Evolutionary conservation across 1,140 invertebrate genomes (phyloP).

Genomic region (Caenorhabditis latens): DNA sequence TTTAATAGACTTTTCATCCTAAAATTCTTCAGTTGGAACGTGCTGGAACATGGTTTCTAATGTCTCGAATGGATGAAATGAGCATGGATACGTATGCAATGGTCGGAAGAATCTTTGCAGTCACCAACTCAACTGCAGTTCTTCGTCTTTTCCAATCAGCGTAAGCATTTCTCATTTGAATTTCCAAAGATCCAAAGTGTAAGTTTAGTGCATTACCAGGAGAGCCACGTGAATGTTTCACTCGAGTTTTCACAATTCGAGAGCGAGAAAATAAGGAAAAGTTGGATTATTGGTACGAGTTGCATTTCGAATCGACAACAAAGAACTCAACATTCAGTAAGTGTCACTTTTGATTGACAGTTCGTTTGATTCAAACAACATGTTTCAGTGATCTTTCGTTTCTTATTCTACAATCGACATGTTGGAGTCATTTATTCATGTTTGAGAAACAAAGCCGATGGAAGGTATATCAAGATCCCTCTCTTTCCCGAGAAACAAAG

Average conservation of each 20-base stretch:
- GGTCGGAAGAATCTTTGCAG: constrained; percentile 55
- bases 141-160: constrained; percentile 59
- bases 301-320: constrained; percentile 60
- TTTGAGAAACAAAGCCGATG: constrained; percentile 51
- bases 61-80: constrained; percentile 59
- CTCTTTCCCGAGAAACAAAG: neutral
- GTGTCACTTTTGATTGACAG: constrained; percentile 53
- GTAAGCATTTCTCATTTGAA: constrained; percentile 17
- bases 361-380: constrained; percentile 26
- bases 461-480: constrained; percentile 37
- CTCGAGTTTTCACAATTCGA: constrained; percentile 59
- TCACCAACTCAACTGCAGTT: constrained; percentile 56
- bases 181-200: neutral
- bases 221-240: constrained; percentile 58
- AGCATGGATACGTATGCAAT: constrained; percentile 61
- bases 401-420: constrained; percentile 65
- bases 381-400: constrained; percentile 62
- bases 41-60: constrained; percentile 60
- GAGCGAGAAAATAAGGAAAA: constrained; percentile 54
- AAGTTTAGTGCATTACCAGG: constrained; percentile 57
- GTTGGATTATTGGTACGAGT: constrained; percentile 59
- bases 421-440: constrained; percentile 64
- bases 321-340: constrained; percentile 59
- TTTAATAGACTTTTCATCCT: constrained; percentile 5
- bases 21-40: constrained; percentile 58